A percentile compares a stretch with the other conserved stretches of the same genome.
phyloP scores from a whole-genome alignment of 2,113 vertebrate genomes.

The Ia io region DNA sequence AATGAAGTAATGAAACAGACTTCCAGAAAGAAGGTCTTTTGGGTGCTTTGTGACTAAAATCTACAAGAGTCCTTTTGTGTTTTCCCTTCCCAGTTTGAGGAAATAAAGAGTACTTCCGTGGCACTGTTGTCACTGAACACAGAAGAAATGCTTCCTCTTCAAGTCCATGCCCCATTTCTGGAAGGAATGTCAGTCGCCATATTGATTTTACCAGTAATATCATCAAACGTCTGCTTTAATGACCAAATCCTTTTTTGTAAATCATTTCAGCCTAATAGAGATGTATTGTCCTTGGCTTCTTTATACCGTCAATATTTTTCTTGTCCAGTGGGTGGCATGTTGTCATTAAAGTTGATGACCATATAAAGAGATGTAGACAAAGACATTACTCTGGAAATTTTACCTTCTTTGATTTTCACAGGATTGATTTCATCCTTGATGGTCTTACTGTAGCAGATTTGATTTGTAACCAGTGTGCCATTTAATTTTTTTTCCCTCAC shows the following conservation, averaged over 20 bases:
- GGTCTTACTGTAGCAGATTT: neutral
- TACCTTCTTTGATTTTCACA: neutral
- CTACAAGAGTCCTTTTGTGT: neutral
- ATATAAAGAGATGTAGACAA: neutral
- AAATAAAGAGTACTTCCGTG: neutral
- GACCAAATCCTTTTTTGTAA: neutral
- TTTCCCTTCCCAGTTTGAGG: neutral
- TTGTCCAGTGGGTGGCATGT: neutral
- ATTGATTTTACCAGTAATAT: neutral
- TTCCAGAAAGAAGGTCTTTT: neutral
- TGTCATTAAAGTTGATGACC: neutral
- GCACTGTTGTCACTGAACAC: neutral
- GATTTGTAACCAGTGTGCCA: neutral
- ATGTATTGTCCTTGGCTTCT: neutral
- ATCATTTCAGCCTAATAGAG: neutral
- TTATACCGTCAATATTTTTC: neutral
- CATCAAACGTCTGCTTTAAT: neutral
- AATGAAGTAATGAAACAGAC: neutral
- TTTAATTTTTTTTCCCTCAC: neutral
- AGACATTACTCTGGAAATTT: neutral
- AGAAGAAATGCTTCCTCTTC: neutral
- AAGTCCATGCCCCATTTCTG: neutral
- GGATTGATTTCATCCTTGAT: neutral
- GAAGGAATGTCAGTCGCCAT: neutral
- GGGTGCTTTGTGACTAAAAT: neutral